A percentile compares a stretch with the other conserved stretches of the same genome.
phyloP scores from a whole-genome alignment of 37 sponge, comb jelly and placozoan genomes.

The Corticium candelabrum region DNA sequence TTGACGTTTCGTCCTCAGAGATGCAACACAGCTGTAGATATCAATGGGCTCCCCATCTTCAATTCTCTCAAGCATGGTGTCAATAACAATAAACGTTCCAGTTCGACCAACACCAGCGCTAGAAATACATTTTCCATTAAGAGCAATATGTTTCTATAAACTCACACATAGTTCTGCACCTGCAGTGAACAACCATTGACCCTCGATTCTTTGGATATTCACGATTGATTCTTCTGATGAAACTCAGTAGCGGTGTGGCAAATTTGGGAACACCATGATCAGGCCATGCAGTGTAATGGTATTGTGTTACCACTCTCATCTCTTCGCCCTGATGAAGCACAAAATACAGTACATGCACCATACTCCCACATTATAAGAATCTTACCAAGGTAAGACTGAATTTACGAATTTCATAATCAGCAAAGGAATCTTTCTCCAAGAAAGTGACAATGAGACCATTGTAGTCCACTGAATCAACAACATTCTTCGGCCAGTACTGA shows the following conservation, averaged over 20 bases:
- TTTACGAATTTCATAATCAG: constrained; percentile 62
- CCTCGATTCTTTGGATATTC: constrained; percentile 33
- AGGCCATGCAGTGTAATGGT: constrained; percentile 81
- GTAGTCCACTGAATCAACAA: background rate
- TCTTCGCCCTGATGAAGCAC: constrained; percentile 32
- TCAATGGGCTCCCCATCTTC: constrained; percentile 22
- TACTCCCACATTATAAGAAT: background rate
- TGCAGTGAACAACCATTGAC: constrained; percentile 68
- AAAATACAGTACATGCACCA: background rate
- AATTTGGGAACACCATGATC: constrained; percentile 75
- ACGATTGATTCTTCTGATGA: constrained; percentile 33
- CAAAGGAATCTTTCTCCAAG: constrained; percentile 24
- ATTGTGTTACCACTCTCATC: constrained; percentile 52
- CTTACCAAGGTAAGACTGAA: constrained; percentile 41
- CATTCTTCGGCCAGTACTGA: constrained; percentile 82
- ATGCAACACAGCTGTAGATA: constrained; percentile 31
- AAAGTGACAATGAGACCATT: constrained; percentile 28
- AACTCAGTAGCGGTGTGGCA: constrained; percentile 39
- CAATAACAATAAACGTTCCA: constrained; percentile 58
- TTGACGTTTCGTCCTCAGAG: constrained; percentile 30
- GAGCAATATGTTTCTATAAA: background rate
- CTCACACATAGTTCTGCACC: constrained; percentile 15
- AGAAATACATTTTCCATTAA: background rate
- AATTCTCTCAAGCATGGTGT: constrained; percentile 48
- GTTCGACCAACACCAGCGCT: constrained; percentile 66